These are phyloP conservation scores for Macrotus californicus DNA, from an alignment of 2,113 vertebrate species.

Conservation along the genomic window DNA sequence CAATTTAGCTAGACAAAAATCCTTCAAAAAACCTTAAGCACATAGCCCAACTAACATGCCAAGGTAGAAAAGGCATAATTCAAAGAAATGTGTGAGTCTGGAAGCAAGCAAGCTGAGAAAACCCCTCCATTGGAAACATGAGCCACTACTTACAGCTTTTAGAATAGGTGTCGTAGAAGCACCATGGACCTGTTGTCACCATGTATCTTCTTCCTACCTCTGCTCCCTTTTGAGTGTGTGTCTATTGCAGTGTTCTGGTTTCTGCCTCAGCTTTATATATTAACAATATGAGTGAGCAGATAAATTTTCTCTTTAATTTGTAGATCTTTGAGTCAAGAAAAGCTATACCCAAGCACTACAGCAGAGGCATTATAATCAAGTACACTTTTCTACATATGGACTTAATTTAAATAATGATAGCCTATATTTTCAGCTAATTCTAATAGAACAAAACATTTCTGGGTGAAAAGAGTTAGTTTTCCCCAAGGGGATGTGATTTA, in stretches of 20 bases:
- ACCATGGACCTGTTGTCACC: no score
- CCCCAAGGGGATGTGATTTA: not conserved
- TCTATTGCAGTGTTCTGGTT: not conserved
- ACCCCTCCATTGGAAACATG: not conserved
- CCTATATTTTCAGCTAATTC: not conserved
- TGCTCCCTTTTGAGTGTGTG: not conserved
- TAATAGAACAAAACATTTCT: not conserved
- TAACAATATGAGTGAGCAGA: not conserved
- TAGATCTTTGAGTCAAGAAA: not conserved
- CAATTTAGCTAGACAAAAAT: not conserved
- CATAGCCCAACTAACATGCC: not conserved
- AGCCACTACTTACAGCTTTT: not conserved
- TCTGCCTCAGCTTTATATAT: not conserved
- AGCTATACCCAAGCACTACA: not conserved
- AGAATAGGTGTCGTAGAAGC: not conserved
- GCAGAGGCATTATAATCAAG: not conserved
- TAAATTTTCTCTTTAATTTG: not conserved
- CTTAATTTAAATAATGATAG: not conserved
- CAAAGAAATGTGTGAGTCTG: not conserved
- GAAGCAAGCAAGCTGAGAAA: not conserved
- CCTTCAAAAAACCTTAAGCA: not conserved
- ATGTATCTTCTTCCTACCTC: not conserved
- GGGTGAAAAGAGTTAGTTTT: not conserved
- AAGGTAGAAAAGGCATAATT: not conserved
- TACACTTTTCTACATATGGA: not conserved